Evolutionary conservation across 2,797 vertebrate species (phyloP).

Genomic region (Poeciliopsis turneri): DNA sequence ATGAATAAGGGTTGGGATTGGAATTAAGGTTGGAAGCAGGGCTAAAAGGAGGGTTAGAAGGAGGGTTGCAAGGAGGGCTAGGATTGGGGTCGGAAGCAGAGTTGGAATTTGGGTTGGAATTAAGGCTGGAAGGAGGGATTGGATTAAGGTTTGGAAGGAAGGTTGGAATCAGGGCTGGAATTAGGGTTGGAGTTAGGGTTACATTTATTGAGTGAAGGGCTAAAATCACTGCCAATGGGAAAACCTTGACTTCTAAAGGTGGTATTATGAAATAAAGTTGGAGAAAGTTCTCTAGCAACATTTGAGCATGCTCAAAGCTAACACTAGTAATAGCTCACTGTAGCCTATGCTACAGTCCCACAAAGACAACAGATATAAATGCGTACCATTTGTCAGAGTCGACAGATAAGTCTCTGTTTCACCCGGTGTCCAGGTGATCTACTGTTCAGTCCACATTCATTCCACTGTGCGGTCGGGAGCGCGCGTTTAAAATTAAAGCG

Average conservation of each 20-base stretch:
- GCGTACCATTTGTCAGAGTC: background rate
- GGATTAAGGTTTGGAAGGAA: no score
- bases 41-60: no score
- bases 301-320: background rate
- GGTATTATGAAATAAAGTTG: background rate
- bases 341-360: background rate
- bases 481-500: conserved; percentile 73
- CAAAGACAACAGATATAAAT: background rate
- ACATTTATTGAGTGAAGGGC: background rate
- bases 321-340: background rate
- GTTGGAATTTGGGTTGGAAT: no score
- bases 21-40: no score
- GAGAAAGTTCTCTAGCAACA: background rate
- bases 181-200: background rate
- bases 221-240: background rate
- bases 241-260: background rate
- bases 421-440: background rate
- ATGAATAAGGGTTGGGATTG: no score
- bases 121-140: no score
- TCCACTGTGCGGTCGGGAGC: conserved; percentile 47
- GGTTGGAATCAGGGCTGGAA: no score
- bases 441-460: background rate
- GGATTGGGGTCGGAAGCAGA: no score
- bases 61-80: no score
- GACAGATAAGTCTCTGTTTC: background rate